Conservation (phyloP, 2,888 invertebrate genomes). For the Rhopalosiphum nymphaeae region DNA sequence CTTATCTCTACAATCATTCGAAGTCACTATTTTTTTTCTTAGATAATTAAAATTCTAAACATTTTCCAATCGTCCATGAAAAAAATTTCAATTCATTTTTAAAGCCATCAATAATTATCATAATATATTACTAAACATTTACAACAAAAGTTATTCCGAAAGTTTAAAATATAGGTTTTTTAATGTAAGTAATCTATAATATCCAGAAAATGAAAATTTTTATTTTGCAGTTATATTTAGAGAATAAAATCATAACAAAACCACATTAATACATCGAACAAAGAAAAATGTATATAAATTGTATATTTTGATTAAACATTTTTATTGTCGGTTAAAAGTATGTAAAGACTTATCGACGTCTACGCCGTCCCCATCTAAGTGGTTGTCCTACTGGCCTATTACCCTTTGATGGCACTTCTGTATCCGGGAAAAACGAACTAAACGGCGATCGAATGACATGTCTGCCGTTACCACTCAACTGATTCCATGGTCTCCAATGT, state of each 20-base stretch:
- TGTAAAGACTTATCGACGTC: conserved; percentile 67
- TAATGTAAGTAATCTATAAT: conserved; percentile 1
- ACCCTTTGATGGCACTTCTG: conserved; percentile 57
- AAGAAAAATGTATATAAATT: conserved; percentile 55
- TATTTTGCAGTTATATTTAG: conserved; percentile 1
- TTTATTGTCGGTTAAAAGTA: conserved; percentile 54
- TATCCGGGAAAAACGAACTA: conserved; percentile 66
- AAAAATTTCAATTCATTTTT: conserved; percentile 47
- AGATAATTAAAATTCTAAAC: neutral
- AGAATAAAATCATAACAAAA: conserved; percentile 21
- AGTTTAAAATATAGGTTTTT: neutral
- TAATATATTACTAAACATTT: conserved; percentile 58
- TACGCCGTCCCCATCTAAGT: conserved; percentile 71
- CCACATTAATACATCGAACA: conserved; percentile 36
- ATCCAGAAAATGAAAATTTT: conserved; percentile 12
- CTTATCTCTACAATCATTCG: neutral
- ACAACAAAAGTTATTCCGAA: conserved; percentile 20
- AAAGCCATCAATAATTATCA: conserved; percentile 53
- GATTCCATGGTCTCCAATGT: conserved; percentile 72
- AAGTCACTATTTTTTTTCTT: neutral
- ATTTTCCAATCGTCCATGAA: neutral
- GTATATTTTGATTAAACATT: conserved; percentile 59
- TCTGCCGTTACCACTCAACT: conserved; percentile 68
- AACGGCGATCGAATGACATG: conserved; percentile 67
- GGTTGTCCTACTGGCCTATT: conserved; percentile 72